Evolutionary conservation across 2,113 vertebrate species (phyloP).

Genomic region (Monopterus albus): DNA sequence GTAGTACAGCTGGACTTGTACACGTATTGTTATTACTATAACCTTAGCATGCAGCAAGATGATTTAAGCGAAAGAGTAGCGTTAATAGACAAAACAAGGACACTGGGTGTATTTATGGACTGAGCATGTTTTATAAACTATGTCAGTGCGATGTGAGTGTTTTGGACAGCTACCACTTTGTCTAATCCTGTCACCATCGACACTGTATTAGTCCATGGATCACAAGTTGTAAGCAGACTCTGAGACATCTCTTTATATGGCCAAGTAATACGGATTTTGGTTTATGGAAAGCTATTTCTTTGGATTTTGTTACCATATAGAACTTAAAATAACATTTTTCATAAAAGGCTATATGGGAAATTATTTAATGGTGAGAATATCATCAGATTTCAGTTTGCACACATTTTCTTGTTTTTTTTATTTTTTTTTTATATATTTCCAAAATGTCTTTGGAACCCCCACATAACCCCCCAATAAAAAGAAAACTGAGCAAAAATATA

Average conservation of each 20-base stretch:
- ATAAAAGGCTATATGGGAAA: neutral
- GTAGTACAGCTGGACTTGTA: neutral
- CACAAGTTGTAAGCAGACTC: neutral
- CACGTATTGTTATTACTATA: neutral
- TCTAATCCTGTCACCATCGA: neutral
- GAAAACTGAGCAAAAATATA: neutral
- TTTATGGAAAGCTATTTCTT: neutral
- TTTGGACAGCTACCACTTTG: slow-evolving; percentile 30
- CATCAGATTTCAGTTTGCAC: too few relatives aligned
- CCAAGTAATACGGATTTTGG: neutral
- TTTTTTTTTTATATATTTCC: too few relatives aligned
- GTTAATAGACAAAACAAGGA: neutral
- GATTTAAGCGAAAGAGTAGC: neutral
- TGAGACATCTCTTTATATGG: neutral
- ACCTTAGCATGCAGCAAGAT: neutral
- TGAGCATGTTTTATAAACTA: too few relatives aligned
- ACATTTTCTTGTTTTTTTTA: neutral
- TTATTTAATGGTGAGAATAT: too few relatives aligned
- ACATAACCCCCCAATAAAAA: too few relatives aligned
- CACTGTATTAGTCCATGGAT: neutral
- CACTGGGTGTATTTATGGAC: too few relatives aligned
- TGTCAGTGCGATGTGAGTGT: slow-evolving; percentile 16
- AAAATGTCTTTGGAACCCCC: too few relatives aligned
- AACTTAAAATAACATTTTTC: too few relatives aligned
- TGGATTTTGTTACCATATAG: neutral